Base-by-base conservation (phyloP, 2,797 vertebrate species). In the Falco columbarius region DNA sequence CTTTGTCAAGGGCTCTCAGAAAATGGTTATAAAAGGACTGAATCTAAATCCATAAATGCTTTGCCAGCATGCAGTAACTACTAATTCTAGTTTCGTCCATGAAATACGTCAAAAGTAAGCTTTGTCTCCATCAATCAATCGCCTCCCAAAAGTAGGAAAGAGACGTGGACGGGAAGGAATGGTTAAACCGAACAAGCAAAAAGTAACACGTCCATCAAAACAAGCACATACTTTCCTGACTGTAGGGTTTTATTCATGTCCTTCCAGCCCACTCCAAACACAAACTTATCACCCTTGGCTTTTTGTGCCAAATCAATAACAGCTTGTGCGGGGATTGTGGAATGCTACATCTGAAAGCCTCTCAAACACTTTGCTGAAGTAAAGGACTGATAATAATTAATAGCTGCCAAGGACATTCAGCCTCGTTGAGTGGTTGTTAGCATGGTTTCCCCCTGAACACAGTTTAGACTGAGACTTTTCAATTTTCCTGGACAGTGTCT, bases 381-480 rank as follows among this genome's bases (percentile, higher is more conserved):
- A 76, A 87, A 93, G 72, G 54, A 36, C 79, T 85, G 92, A 94
- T 95, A 95, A 96, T 93, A 94, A 89, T 97, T 96, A 94, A 95
- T 89, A 92, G 94, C 75, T 95, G 84, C 95, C 96, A 96, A 94
- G 96, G 90, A 88, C 93, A 42, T 91, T 87, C 81, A 94, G 92
- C 84, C 68, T 86, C 42, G 75, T 24, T 81, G 75, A 85, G 84
- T 66, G 89, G 68, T 65, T 92, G 84, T 34, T 95, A 95, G 54
- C 81, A 46, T 55, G 84, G 58, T 58, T 96, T 95, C 96, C 51
- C 89, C 72, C 91, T 88, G 82, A 86, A 89, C 68, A 44, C 34
- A 40, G 32, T 55, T 96, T 77, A 79, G 68, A 66, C 42, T 7
- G 61, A 96, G 68, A 19, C 61, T 81, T 87, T 88, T 58, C 68